phyloP scores from a whole-genome alignment of 2,113 vertebrate genomes.

The Isurus oxyrinchus region DNA sequence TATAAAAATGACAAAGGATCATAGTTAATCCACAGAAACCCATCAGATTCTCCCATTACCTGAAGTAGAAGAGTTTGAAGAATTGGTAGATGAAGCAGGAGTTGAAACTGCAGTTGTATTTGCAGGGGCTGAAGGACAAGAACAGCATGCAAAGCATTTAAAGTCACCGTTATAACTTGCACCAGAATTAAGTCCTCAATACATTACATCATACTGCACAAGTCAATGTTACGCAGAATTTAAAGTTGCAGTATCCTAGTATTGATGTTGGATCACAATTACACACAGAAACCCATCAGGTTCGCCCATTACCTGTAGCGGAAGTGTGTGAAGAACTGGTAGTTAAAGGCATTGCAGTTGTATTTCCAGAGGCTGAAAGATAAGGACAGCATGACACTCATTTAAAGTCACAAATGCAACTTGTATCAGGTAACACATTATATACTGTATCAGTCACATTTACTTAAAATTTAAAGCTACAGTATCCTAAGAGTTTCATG shows the following conservation, averaged over 20 bases:
- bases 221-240: not conserved
- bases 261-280: not conserved
- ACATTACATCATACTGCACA: not conserved
- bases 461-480: not conserved
- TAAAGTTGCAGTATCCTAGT: not conserved
- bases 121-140: constrained; percentile 5
- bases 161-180: not conserved
- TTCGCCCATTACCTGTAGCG: not conserved
- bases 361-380: not conserved
- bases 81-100: constrained; percentile 21
- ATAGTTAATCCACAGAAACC: not conserved
- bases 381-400: not conserved
- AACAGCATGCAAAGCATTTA: not conserved
- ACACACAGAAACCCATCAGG: not conserved
- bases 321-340: not conserved
- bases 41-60: constrained; percentile 3
- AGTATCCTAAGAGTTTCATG: not conserved
- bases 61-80: constrained; percentile 21
- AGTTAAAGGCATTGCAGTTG: not conserved
- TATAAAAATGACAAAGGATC: not conserved
- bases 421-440: not conserved
- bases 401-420: not conserved
- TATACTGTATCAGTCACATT: not conserved
- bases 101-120: not conserved
- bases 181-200: not conserved